Base-by-base conservation (phyloP, 1,140 invertebrate genomes). In the Mactra quadrangularis region DNA sequence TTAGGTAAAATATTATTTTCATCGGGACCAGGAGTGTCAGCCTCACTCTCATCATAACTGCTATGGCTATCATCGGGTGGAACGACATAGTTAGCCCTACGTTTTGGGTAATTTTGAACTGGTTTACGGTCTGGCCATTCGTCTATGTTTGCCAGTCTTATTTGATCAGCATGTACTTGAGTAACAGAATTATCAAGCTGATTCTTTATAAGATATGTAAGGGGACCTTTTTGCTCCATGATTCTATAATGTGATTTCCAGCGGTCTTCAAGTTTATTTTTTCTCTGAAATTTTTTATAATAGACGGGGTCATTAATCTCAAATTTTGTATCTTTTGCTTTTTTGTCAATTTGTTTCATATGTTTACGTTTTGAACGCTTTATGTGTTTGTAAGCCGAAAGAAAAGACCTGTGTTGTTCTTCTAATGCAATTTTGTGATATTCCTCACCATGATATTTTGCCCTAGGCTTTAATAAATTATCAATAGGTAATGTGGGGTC, bases 371-470 rank as follows among this genome's bases (percentile, higher is more conserved):
- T 62, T 6, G 75, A 19, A 17, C 68, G 68, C 55, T 74, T 78
- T 1, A 72, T 2, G 17, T 31, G n/a, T 29, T 52, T 81, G 22
- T 85, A 60, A 3, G 82, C 83, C 11, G 35, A 19, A 0, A 68
- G 1, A 41, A 85, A 85, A 1, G 68, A 19, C 55, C 59, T 66
- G 64, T 85, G 84, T 52, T 77, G 72, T 71, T 82, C 6, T 74
- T 82, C 50, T 0, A 85, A 38, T 0, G 75, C 68, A 25, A 82
- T 71, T 57, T 82, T 27, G 38, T 78, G 66, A 6, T 19, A 9
- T 7, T 76, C 62, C 29, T 85, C 84, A 22, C 78, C 84, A 17
- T 38, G 3, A 59, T 77, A 85, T 52, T 72, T 77, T 11, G 55
- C 25, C 25, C 79, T 33, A 15, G 64, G 72, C 53, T 64, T 62